Base-by-base conservation (phyloP, 2,113 vertebrate species). In the Trichechus manatus region DNA sequence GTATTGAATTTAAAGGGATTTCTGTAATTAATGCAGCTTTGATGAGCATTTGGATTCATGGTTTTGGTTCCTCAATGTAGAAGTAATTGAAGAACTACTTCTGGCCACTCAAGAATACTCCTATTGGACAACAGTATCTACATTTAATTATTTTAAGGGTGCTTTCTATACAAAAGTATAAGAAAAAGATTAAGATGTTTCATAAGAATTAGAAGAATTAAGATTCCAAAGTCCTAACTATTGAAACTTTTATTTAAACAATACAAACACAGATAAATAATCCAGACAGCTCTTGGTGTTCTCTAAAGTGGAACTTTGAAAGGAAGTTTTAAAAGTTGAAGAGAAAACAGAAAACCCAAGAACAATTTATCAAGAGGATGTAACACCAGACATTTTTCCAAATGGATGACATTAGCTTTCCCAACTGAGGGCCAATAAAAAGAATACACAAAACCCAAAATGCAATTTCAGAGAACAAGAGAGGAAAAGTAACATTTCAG, bases 241-340 rank as follows among this genome's bases (percentile, higher is more conserved):
- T 4, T 93, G 50, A 89, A 66, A 0, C 5, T 81, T 91, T 87
- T 56, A 82, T 80, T 84, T 53, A 82, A 82, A 79, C 17, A 94
- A 93, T 66, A 93, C 7, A 87, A 80, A 91, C 63, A 7, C 25
- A 59, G 1, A 36, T 85, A 93, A 94, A 81, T 72, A 39, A 68
- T 44, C 83, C 17, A 82, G 13, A 94, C 23, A 91, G 82, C 5
- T 79, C 29, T 79, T 47, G 10, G 8, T 61, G 6, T 50, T 83
- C 9, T 94, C 33, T 61, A 75, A 66, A 14, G 14, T 42, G 14
- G 33, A 19, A 39, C 33, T 80, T 6, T 63, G 36, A 91, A 95
- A 44, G 14, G 9, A 92, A 86, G 61, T 89, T 93, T 86, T 39
- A 84, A 95, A 93, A 97, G 75, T 13, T 89, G 13, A 95, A 83